Evolutionary conservation across 2,113 vertebrate genomes (phyloP).

Genomic region (Stictonetta naevosa): DNA sequence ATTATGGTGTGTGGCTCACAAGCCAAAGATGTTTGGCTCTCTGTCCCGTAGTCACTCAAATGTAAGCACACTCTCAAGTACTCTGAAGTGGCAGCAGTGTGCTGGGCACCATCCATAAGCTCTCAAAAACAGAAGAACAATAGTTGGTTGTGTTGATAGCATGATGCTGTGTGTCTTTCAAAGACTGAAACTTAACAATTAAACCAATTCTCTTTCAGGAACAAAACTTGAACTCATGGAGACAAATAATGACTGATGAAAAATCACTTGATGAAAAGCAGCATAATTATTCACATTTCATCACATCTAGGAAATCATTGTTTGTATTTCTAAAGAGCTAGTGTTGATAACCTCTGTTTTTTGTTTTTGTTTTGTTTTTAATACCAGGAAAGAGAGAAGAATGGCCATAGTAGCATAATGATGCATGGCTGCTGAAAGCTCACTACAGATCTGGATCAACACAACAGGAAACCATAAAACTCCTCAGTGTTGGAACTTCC

Average conservation of each 20-base stretch:
- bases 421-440: not conserved
- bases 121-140: not conserved
- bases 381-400: slow-evolving; percentile 38
- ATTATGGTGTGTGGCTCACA: not conserved
- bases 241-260: not conserved
- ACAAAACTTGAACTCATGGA: not conserved
- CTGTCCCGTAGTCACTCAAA: not conserved
- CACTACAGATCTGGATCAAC: not conserved
- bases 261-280: not conserved
- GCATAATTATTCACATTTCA: not conserved
- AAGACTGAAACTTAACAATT: not conserved
- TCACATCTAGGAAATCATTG: not conserved
- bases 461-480: slow-evolving; percentile 39
- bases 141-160: not conserved
- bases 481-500: not conserved
- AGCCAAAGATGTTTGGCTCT: not conserved
- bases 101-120: not conserved
- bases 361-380: not conserved
- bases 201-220: not conserved
- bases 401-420: not conserved
- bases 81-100: not conserved
- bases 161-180: not conserved
- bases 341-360: not conserved
- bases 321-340: slow-evolving; percentile 19
- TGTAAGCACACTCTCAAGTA: not conserved